Conservation (phyloP, 1,140 invertebrate genomes). For the Anoplolepis gracilipes region DNA sequence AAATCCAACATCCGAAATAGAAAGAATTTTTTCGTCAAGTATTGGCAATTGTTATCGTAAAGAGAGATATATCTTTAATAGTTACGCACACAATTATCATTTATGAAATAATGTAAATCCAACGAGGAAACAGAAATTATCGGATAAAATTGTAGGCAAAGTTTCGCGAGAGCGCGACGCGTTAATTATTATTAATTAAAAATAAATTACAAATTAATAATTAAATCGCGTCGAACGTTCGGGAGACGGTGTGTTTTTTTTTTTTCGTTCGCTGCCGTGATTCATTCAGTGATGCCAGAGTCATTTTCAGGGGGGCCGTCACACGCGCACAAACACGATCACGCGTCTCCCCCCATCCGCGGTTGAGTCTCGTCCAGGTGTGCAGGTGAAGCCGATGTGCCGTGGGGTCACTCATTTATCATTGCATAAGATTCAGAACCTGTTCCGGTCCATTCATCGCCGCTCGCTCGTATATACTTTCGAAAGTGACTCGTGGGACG, state of each 20-base stretch:
- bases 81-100: not conserved
- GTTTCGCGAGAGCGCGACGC: not conserved
- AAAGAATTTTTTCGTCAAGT: not conserved
- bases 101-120: not conserved
- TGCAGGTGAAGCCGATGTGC: conserved; percentile 68
- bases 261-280: conserved; percentile 6
- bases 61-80: conserved; percentile 3
- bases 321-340: not conserved
- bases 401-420: conserved; percentile 81
- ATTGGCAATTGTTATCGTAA: not conserved
- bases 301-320: conserved; percentile 4
- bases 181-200: too few species aligned
- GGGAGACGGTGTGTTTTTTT: not conserved
- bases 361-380: conserved; percentile 64
- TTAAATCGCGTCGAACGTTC: conserved; percentile 20
- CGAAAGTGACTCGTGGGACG: conserved; percentile 72
- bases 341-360: conserved; percentile 2
- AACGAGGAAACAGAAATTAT: not conserved
- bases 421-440: conserved; percentile 84
- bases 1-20: too few species aligned
- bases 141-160: too few species aligned
- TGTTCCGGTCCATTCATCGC: conserved; percentile 84
- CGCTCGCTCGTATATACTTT: conserved; percentile 67
- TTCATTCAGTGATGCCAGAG: conserved; percentile 59
- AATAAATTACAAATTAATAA: conserved; percentile 49